Conservation (phyloP, 2,113 vertebrate species). For the Oreochromis aureus region DNA sequence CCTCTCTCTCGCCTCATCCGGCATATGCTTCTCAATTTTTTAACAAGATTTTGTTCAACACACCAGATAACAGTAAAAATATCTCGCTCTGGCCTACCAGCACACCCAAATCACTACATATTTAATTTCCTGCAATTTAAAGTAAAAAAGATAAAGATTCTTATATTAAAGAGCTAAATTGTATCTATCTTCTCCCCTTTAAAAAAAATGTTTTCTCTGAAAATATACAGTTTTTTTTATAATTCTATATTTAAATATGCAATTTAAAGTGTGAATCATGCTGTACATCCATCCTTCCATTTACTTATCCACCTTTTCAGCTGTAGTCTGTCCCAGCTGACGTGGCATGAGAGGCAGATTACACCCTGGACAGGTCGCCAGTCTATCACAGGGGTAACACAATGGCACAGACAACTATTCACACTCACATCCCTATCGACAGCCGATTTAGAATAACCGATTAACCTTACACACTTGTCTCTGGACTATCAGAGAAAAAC, state of each 20-base stretch:
- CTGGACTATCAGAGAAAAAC: not conserved
- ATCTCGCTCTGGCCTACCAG: not conserved
- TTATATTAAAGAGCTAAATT: not conserved
- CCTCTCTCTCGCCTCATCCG: not conserved
- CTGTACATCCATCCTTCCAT: not conserved
- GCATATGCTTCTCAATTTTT: not conserved
- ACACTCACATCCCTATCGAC: not conserved
- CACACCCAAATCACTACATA: not conserved
- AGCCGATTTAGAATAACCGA: not conserved
- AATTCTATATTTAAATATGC: not conserved
- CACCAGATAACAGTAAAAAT: not conserved
- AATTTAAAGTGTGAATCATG: not conserved
- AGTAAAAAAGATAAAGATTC: not conserved
- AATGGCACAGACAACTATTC: not conserved
- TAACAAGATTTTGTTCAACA: not conserved
- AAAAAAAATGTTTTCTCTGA: not conserved
- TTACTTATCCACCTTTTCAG: not conserved
- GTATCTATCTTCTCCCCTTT: not conserved
- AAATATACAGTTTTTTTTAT: not conserved
- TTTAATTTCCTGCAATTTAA: not conserved
- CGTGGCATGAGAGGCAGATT: not conserved
- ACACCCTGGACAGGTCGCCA: not conserved
- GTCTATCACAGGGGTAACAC: not conserved
- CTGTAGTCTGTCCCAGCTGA: not conserved
- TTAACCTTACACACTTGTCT: not conserved